Evolutionary conservation across 2,797 vertebrate species (phyloP).

Genomic region (Bradypodion pumilum): DNA sequence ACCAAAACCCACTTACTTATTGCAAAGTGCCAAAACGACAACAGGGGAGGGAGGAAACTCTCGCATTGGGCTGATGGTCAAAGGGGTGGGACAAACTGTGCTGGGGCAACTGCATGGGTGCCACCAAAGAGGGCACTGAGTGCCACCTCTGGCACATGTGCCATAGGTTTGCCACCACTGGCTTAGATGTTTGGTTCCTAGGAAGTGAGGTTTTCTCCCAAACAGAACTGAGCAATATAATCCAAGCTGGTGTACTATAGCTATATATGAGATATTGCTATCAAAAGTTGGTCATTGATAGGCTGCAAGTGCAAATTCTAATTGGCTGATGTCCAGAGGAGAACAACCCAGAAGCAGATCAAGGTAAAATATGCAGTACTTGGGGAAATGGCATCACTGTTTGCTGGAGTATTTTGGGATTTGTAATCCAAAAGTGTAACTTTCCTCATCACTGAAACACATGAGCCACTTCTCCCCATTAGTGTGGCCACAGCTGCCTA

Average conservation of each 20-base stretch:
- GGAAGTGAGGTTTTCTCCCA: not conserved
- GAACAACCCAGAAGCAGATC: not conserved
- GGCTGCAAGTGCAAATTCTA: fast-evolving
- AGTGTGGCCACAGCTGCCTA: not conserved
- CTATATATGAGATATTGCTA: fast-evolving
- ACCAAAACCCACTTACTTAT: too few relatives aligned
- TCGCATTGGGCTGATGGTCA: too few relatives aligned
- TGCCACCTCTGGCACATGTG: too few relatives aligned
- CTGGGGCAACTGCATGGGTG: too few relatives aligned
- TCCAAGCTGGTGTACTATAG: not conserved
- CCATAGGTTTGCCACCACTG: too few relatives aligned
- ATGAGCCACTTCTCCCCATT: not conserved
- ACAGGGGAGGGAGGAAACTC: too few relatives aligned
- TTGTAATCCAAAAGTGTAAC: too few relatives aligned
- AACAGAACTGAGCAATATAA: not conserved
- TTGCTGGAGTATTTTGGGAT: too few relatives aligned
- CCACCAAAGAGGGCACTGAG: too few relatives aligned
- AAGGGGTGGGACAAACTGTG: too few relatives aligned
- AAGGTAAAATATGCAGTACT: not conserved
- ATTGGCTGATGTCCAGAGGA: not conserved
- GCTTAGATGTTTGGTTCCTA: not conserved
- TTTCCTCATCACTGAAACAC: not conserved
- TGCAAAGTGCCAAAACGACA: too few relatives aligned
- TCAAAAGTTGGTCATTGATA: not conserved
- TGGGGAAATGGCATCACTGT: too few relatives aligned